A percentile compares a stretch with the other conserved stretches of the same genome.
Conservation (phyloP, 2,888 invertebrate genomes). For the Amorpha juglandis region DNA sequence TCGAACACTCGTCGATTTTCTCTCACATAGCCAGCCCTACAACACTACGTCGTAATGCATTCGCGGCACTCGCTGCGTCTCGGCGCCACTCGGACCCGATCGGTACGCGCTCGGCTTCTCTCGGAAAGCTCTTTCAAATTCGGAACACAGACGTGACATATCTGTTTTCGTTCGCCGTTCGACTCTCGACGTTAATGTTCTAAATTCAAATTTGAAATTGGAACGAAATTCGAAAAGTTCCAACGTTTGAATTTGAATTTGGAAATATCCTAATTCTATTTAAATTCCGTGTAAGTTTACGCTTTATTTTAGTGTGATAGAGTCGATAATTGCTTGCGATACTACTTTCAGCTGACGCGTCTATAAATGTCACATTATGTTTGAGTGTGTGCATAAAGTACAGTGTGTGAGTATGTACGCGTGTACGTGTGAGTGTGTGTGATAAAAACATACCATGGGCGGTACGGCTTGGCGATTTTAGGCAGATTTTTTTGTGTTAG, state of each 20-base stretch:
- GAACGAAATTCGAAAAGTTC: slow-evolving; percentile 46
- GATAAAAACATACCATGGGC: slow-evolving; percentile 76
- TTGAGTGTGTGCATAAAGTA: slow-evolving; percentile 52
- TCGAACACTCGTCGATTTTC: slow-evolving; percentile 4
- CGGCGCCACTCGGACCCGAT: slow-evolving; percentile 82
- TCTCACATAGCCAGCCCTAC: slow-evolving; percentile 62
- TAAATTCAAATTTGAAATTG: slow-evolving; percentile 43
- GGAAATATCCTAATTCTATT: slow-evolving; percentile 79
- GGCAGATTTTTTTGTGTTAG: slow-evolving; percentile 63
- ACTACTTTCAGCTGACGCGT: slow-evolving; percentile 77
- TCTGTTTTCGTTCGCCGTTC: slow-evolving; percentile 51
- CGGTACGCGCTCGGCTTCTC: slow-evolving; percentile 76
- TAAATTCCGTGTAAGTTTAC: slow-evolving; percentile 43
- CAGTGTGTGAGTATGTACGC: slow-evolving; percentile 49
- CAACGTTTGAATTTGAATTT: slow-evolving; percentile 73
- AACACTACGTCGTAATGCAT: slow-evolving; percentile 76
- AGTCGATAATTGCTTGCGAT: slow-evolving; percentile 46
- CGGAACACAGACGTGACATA: slow-evolving; percentile 75
- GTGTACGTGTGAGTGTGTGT: slow-evolving; percentile 51
- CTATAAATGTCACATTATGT: slow-evolving; percentile 71
- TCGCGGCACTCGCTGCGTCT: slow-evolving; percentile 75
- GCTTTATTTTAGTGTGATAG: slow-evolving; percentile 37
- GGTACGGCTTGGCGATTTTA: slow-evolving; percentile 59
- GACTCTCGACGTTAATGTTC: slow-evolving; percentile 44
- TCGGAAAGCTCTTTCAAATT: slow-evolving; percentile 80